These are phyloP conservation scores for Lasioglossum albipes DNA, from an alignment of 1,140 invertebrate species.

Conservation along the genomic window DNA sequence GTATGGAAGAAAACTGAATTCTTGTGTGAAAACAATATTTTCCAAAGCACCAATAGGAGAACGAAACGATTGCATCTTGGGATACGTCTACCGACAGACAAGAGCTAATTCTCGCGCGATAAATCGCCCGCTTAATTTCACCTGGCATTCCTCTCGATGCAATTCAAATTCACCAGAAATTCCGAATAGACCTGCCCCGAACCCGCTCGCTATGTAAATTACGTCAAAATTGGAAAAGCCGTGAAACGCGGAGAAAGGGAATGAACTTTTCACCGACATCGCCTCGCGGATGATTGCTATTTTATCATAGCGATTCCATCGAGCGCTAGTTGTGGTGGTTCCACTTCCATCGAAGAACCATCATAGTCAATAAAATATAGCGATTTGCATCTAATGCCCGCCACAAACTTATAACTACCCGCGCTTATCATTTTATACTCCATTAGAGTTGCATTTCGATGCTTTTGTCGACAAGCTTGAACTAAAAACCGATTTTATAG, in stretches of 20 bases:
- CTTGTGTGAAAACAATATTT: too few relatives aligned
- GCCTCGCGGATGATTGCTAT: not conserved
- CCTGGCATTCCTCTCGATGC: not conserved
- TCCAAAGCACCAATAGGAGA: not conserved
- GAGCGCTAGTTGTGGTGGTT: too few relatives aligned
- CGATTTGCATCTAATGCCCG: too few relatives aligned
- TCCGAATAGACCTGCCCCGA: not conserved
- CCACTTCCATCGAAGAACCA: too few relatives aligned
- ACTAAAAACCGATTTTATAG: too few relatives aligned
- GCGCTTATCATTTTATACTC: too few relatives aligned
- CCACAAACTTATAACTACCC: too few relatives aligned
- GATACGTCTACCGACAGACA: not conserved
- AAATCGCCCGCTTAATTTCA: not conserved
- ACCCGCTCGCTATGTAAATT: constrained; percentile 12
- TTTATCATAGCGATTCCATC: not conserved
- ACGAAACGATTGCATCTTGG: not conserved
- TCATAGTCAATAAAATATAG: not conserved
- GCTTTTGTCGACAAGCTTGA: too few relatives aligned
- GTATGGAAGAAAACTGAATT: too few relatives aligned
- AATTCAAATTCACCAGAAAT: not conserved
- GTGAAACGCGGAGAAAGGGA: not conserved
- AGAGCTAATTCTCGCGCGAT: not conserved
- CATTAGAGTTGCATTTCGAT: too few relatives aligned
- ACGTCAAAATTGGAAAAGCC: constrained; percentile 3
- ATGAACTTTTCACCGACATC: constrained; percentile 1